A percentile compares a stretch with the other conserved stretches of the same genome.
Evolutionary conservation across 1,140 invertebrate genomes (phyloP).

Genomic region (Ceratina calcarata): DNA sequence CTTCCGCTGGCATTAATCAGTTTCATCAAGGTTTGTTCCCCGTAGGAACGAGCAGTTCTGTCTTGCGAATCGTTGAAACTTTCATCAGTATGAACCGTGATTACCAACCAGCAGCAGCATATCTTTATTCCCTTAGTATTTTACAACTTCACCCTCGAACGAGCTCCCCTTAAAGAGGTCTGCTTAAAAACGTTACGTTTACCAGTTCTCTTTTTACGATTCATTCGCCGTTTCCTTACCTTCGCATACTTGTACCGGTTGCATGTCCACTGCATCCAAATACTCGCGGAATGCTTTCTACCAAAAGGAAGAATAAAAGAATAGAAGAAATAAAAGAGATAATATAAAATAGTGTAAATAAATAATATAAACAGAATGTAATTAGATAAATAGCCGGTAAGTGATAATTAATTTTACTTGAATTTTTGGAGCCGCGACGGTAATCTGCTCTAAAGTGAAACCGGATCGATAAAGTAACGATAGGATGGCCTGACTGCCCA

Average conservation of each 20-base stretch:
- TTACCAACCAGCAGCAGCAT: background rate
- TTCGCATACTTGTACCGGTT: slow-evolving; percentile 42
- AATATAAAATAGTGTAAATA: background rate
- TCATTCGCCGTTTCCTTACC: slow-evolving; percentile 56
- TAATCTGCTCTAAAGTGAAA: slow-evolving; percentile 76
- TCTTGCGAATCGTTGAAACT: background rate
- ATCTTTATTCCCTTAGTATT: slow-evolving; percentile 1
- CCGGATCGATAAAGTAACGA: slow-evolving; percentile 75
- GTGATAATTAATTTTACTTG: slow-evolving; percentile 65
- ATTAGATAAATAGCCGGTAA: slow-evolving; percentile 18
- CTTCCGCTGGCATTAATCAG: background rate
- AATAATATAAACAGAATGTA: background rate
- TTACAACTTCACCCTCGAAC: slow-evolving; percentile 7
- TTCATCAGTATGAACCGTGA: background rate
- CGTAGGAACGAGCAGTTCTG: background rate
- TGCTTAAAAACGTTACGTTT: slow-evolving; percentile 11
- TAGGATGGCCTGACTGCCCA: slow-evolving; percentile 74
- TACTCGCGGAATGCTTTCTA: slow-evolving; percentile 71
- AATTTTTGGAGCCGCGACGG: slow-evolving; percentile 70
- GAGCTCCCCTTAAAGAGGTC: background rate
- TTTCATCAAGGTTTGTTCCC: background rate
- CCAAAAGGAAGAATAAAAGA: background rate
- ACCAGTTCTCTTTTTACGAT: slow-evolving; percentile 31
- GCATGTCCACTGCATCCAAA: slow-evolving; percentile 63
- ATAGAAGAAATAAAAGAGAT: background rate